Evolutionary conservation across 1,140 invertebrate species (phyloP).

Genomic region (Myzus persicae): DNA sequence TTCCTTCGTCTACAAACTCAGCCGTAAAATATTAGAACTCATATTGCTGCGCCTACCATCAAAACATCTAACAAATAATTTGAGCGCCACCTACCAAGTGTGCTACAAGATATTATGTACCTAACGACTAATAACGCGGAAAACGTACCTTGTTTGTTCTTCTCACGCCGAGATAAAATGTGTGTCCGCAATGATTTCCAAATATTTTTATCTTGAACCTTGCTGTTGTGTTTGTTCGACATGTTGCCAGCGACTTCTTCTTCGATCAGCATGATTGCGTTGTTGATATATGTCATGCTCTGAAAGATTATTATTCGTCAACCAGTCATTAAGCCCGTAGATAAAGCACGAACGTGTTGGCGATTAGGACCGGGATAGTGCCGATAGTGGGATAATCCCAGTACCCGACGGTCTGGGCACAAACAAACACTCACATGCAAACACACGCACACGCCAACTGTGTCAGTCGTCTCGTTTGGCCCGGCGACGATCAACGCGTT

Average conservation of each 20-base stretch:
- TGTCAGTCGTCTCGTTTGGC: not conserved
- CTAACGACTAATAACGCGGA: not conserved
- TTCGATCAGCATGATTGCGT: constrained; percentile 41
- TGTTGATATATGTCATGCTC: constrained; percentile 53
- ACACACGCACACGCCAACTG: not conserved
- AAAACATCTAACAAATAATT: not conserved
- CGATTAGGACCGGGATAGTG: not conserved
- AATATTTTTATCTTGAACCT: constrained; percentile 43
- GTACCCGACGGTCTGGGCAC: no score
- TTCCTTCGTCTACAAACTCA: not conserved
- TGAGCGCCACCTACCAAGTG: no score
- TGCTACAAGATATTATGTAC: no score
- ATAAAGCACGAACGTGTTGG: not conserved
- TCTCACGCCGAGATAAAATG: constrained; percentile 39
- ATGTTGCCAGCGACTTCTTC: constrained; percentile 28
- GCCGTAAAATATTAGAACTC: not conserved
- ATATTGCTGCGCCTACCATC: not conserved
- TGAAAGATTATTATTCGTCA: not conserved
- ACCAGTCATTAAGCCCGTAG: not conserved
- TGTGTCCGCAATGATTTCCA: constrained; percentile 42
- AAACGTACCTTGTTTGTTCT: constrained; percentile 47
- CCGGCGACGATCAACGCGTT: not conserved
- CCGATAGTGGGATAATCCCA: not conserved
- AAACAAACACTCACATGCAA: not conserved
- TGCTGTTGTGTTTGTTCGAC: constrained; percentile 9